Conservation (phyloP, 1,140 invertebrate genomes). For the Drosophila saltans region DNA sequence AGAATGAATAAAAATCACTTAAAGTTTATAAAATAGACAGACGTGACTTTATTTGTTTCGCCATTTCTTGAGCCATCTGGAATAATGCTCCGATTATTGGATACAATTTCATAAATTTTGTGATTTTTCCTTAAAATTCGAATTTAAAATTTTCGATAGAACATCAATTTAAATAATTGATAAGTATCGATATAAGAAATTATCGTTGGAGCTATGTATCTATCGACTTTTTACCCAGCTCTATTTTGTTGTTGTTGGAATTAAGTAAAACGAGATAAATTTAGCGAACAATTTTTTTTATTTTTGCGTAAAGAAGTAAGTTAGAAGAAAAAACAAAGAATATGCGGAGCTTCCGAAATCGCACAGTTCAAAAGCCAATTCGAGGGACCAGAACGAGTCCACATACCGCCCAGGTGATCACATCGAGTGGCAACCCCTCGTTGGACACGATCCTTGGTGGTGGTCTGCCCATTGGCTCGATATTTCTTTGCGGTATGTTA, state of each 20-base stretch:
- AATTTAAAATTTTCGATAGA: too few species aligned
- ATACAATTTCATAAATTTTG: too few species aligned
- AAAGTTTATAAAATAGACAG: too few species aligned
- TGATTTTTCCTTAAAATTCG: too few species aligned
- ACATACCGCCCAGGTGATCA: slow-evolving; percentile 88
- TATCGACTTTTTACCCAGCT: background rate
- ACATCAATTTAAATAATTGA: too few species aligned
- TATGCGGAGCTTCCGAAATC: slow-evolving; percentile 83
- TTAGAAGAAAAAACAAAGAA: slow-evolving; percentile 29
- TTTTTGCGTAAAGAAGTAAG: background rate
- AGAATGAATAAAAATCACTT: too few species aligned
- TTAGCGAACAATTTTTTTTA: slow-evolving; percentile 2
- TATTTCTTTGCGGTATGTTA: slow-evolving; percentile 85
- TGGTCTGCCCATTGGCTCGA: slow-evolving; percentile 86
- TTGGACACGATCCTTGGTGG: slow-evolving; percentile 88
- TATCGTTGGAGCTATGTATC: too few species aligned
- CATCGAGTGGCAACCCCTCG: slow-evolving; percentile 89
- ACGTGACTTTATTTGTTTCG: too few species aligned
- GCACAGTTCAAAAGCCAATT: slow-evolving; percentile 82
- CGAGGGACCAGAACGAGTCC: slow-evolving; percentile 87
- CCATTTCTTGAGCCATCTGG: too few species aligned
- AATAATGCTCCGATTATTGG: too few species aligned
- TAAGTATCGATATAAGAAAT: too few species aligned
- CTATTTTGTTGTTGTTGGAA: slow-evolving; percentile 2
- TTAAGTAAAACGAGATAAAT: background rate